Conservation (phyloP, 30 jellyfish, hydroid and myxozoan species). For the Rhopilema esculentum region DNA sequence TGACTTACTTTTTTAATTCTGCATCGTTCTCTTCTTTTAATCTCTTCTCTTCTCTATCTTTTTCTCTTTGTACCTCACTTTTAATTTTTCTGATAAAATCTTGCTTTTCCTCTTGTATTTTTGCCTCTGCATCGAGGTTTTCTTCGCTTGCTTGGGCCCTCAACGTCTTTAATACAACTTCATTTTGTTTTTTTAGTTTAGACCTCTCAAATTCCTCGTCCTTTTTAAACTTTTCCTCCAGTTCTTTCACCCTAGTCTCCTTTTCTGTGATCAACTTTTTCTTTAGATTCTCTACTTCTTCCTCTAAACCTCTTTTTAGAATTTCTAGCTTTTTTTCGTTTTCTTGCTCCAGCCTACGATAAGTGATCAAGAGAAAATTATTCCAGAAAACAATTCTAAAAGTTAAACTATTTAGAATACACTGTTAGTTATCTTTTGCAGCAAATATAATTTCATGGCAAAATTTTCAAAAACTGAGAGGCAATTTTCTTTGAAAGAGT, state of each 20-base stretch:
- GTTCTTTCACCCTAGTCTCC: constrained; percentile 42
- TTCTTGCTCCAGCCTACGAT: constrained; percentile 39
- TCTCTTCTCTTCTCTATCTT: constrained; percentile 32
- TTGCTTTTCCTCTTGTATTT: constrained; percentile 72
- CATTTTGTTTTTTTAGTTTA: constrained; percentile 53
- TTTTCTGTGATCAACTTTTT: constrained; percentile 31
- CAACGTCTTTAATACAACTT: constrained; percentile 58
- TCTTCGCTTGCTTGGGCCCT: constrained; percentile 73
- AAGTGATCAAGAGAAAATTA: background rate
- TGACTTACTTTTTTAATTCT: constrained; percentile 57
- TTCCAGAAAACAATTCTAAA: too few species aligned
- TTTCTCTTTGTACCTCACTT: constrained; percentile 51
- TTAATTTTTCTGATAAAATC: constrained; percentile 55
- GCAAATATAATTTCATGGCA: too few species aligned
- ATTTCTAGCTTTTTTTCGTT: constrained; percentile 31
- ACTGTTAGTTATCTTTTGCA: too few species aligned
- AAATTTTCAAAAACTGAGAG: too few species aligned
- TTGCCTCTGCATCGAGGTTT: constrained; percentile 69
- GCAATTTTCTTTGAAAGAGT: too few species aligned
- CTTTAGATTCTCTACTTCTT: constrained; percentile 41
- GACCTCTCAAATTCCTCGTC: constrained; percentile 75
- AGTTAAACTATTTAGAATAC: too few species aligned
- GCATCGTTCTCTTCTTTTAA: constrained; percentile 42
- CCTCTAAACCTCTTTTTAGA: constrained; percentile 32
- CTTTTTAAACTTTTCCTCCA: constrained; percentile 39